These are phyloP conservation scores for Hipparchia semele DNA, from an alignment of 2,888 invertebrate genomes.

Conservation along the genomic window DNA sequence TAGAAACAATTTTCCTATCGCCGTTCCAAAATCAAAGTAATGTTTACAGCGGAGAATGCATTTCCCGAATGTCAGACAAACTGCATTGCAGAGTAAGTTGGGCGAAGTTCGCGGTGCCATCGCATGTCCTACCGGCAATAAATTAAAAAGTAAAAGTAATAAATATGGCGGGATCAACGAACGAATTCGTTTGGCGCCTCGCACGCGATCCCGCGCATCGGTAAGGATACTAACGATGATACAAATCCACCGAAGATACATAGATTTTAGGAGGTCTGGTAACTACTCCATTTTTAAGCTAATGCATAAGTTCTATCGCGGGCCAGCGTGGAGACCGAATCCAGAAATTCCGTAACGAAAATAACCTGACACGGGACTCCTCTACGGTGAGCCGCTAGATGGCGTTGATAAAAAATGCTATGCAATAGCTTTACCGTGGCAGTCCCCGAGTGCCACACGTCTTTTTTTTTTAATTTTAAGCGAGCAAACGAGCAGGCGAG, in stretches of 20 bases:
- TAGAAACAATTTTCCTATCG: constrained; percentile 13
- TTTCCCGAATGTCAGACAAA: constrained; percentile 32
- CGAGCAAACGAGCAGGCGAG: no score
- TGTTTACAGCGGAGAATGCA: constrained; percentile 22
- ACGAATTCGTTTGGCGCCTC: constrained; percentile 46
- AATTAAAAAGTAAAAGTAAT: constrained; percentile 51
- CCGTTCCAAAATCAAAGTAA: constrained; percentile 18
- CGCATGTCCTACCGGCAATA: constrained; percentile 45
- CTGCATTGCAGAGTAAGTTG: constrained; percentile 44
- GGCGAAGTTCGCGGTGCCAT: constrained; percentile 41
- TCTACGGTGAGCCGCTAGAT: no score
- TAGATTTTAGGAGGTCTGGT: no score
- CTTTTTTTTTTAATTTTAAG: no score
- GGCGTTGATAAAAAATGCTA: no score
- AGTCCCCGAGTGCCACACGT: no score
- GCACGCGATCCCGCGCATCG: constrained; percentile 45
- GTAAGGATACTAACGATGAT: constrained; percentile 32
- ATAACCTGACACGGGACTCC: no score
- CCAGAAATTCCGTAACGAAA: no score
- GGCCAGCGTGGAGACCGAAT: no score
- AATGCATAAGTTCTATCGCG: no score
- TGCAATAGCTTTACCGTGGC: no score
- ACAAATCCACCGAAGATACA: not conserved
- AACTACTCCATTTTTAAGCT: no score
- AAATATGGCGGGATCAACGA: constrained; percentile 49